These are phyloP conservation scores for Anguilla japonica DNA, from an alignment of 2,113 vertebrate genomes.

Conservation along the genomic window DNA sequence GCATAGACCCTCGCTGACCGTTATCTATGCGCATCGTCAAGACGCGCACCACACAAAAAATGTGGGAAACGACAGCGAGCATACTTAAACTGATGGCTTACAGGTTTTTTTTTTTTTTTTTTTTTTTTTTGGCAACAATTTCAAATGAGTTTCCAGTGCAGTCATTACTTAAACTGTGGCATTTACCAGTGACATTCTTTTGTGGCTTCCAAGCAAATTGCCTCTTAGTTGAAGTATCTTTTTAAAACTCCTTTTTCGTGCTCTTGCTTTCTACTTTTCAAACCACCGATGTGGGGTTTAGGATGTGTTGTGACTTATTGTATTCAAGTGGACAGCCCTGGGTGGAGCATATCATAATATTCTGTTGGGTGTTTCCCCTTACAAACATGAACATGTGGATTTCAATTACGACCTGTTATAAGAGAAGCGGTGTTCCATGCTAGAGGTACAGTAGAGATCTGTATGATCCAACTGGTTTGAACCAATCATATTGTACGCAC, in stretches of 20 bases:
- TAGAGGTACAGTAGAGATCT: not conserved
- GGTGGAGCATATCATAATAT: too few species aligned
- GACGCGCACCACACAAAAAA: not conserved
- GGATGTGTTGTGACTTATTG: not conserved
- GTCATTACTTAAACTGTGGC: slow-evolving; percentile 20
- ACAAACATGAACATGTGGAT: too few species aligned
- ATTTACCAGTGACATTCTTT: slow-evolving; percentile 27
- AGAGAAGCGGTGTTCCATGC: too few species aligned
- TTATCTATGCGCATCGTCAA: not conserved
- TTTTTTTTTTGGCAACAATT: slow-evolving; percentile 14
- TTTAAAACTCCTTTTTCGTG: slow-evolving; percentile 1
- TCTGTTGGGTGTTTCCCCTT: too few species aligned
- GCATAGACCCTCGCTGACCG: not conserved
- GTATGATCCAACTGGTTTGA: not conserved
- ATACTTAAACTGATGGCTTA: not conserved
- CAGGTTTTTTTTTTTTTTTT: not conserved
- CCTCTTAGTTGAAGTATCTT: not conserved
- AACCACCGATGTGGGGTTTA: not conserved
- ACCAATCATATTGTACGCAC: not conserved
- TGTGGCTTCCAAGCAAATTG: slow-evolving; percentile 16
- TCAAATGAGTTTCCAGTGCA: slow-evolving; percentile 7
- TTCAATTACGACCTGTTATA: too few species aligned
- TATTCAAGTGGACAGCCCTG: not conserved
- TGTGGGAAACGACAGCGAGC: not conserved
- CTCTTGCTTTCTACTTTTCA: not conserved